Conservation (phyloP, 2,113 vertebrate species). For the Istiophorus platypterus region DNA sequence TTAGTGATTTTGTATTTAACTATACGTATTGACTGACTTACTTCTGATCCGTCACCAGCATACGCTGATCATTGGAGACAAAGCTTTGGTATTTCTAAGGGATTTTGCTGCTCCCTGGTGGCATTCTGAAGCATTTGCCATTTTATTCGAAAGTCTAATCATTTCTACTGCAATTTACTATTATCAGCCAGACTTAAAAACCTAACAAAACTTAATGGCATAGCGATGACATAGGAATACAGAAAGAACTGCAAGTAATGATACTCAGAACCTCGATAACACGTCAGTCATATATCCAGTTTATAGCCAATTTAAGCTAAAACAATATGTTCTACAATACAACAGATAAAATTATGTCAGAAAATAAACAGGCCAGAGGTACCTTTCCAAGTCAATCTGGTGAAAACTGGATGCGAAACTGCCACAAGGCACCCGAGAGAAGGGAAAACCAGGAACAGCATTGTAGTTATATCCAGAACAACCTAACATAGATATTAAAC, state of each 20-base stretch:
- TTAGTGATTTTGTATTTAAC: no score
- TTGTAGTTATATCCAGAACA: conserved; percentile 42
- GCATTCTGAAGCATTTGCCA: conserved; percentile 34
- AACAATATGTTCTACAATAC: not conserved
- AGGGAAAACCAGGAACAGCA: conserved; percentile 72
- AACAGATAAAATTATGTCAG: not conserved
- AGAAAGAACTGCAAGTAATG: not conserved
- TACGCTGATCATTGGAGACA: not conserved
- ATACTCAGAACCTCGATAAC: not conserved
- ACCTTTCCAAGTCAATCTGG: conserved; percentile 92
- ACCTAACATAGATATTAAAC: conserved; percentile 41
- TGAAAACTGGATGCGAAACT: conserved; percentile 86
- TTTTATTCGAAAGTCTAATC: not conserved
- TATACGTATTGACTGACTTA: not conserved
- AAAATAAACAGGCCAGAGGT: conserved; percentile 12
- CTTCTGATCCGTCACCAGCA: not conserved
- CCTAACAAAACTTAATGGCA: not conserved
- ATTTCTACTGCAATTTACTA: conserved; percentile 4
- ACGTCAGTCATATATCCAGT: not conserved
- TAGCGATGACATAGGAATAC: not conserved
- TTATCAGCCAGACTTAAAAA: conserved; percentile 7
- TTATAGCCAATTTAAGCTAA: not conserved
- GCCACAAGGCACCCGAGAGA: conserved; percentile 83
- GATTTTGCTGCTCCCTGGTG: conserved; percentile 80
- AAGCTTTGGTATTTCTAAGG: conserved; percentile 14